Base-by-base conservation (phyloP, 2,797 vertebrate species). In the Phoeniculus purpureus region DNA sequence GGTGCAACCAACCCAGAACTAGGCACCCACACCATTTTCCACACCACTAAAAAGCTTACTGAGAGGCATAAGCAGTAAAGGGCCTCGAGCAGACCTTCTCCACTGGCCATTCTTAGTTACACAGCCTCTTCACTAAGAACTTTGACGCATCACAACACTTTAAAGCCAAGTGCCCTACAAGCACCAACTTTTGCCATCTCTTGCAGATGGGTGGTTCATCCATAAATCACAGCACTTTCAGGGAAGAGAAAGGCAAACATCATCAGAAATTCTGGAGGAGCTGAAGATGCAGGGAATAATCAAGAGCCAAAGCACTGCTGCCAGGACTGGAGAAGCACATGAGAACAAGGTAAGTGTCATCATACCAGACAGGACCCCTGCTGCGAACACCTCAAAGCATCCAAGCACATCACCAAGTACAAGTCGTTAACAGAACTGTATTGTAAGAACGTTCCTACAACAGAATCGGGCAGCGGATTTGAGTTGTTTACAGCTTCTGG, bases 261-360 rank as follows among this genome's bases (percentile, higher is more conserved):
- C 98, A 91, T 98, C 97, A 74, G 97, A 98, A 21, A 98, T 99
- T 92, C 96, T 99, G 92, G 97, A 99, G 92, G 98, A 99, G 93
- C 96, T 99, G 78, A 97, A 97, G 85, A 97, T 90, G 59, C 97
- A 98, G 90, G 98, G 98, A 88, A 98, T 99, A 96, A 98, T 98
- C 86, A 97, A 98, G 50, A 97, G 94, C 58, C 95, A 94, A 55
- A 96, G 72, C 71, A 95, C 61, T 91, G 87, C 95, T 65, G 93
- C 87, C 58, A 89, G 94, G 95, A 96, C 93, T 32, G 97, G 96
- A 94, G 96, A 98, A 95, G 96, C 95, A 5, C 98, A 97, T 43
- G 97, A 97, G 89, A 96, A 98, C 93, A 97, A 95, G 97, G 98
- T 98, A 96, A 97, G 96, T 82, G 64, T 62, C 43, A 27, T 87